A percentile compares a stretch with the other conserved stretches of the same genome.
Evolutionary conservation across 2,888 invertebrate genomes (phyloP).

Genomic region (Myathropa florea): DNA sequence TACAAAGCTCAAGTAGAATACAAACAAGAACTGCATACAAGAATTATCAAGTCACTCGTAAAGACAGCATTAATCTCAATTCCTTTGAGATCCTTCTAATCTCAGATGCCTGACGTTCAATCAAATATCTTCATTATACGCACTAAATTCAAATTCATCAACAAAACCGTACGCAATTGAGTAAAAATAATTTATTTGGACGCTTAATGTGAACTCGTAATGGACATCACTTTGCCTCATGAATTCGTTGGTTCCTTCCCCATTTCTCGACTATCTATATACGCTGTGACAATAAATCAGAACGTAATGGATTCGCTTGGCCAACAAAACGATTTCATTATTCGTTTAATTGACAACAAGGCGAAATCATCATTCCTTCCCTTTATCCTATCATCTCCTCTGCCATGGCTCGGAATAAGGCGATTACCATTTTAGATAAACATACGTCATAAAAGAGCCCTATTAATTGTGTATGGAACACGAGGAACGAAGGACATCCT

Average conservation of each 20-base stretch:
- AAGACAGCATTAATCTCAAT: no score
- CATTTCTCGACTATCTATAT: not conserved
- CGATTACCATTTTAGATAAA: constrained; percentile 54
- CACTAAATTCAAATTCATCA: not conserved
- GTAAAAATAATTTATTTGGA: constrained; percentile 17
- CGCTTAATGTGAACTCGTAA: not conserved
- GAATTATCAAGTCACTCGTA: no score
- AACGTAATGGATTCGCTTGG: constrained; percentile 7
- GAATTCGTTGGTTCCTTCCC: not conserved
- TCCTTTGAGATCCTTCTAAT: no score
- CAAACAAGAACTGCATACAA: no score
- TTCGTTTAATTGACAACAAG: constrained; percentile 43
- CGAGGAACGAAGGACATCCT: constrained; percentile 15
- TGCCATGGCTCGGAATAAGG: constrained; percentile 1
- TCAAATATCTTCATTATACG: not conserved
- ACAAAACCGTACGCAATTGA: not conserved
- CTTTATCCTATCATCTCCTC: constrained; percentile 2
- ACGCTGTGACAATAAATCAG: constrained; percentile 23
- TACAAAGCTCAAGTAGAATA: no score
- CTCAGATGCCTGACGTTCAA: not conserved
- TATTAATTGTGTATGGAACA: constrained; percentile 29
- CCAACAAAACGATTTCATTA: constrained; percentile 12
- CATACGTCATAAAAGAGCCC: constrained; percentile 30
- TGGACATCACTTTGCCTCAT: not conserved
- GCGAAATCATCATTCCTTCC: constrained; percentile 16